A percentile compares a stretch with the other conserved stretches of the same genome.
phyloP scores from a whole-genome alignment of 1,140 invertebrate genomes.

The Orius insidiosus region DNA sequence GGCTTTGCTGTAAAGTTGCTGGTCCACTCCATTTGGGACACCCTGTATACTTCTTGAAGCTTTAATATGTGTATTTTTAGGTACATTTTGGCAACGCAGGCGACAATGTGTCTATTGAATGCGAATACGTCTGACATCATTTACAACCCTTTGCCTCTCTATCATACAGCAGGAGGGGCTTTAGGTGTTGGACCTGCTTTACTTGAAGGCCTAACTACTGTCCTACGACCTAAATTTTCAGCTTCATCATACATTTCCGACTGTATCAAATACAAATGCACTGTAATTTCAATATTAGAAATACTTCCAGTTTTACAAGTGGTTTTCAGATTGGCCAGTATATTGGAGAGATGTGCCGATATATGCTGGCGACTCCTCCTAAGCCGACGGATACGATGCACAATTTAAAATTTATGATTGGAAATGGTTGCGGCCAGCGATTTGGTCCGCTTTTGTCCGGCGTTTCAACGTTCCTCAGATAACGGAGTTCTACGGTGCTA shows the following conservation, averaged over 20 bases:
- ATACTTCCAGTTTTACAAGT: neutral
- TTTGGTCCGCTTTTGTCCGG: constrained; percentile 31
- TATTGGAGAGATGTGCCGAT: constrained; percentile 66
- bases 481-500: constrained; percentile 57
- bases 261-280: constrained; percentile 52
- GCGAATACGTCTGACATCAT: constrained; percentile 27
- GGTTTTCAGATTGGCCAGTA: constrained; percentile 45
- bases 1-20: too few relatives aligned
- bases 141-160: constrained; percentile 49
- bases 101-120: constrained; percentile 27
- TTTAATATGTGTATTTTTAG: constrained; percentile 22
- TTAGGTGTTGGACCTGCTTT: constrained; percentile 42
- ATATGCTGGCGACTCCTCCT: constrained; percentile 44
- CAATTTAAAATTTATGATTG: constrained; percentile 29
- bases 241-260: constrained; percentile 58
- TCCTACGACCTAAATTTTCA: constrained; percentile 54
- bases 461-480: constrained; percentile 45
- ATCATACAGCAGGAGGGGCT: constrained; percentile 48
- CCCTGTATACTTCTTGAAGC: too few relatives aligned
- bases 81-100: constrained; percentile 27
- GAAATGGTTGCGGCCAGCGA: constrained; percentile 29
- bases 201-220: constrained; percentile 39
- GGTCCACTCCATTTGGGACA: too few relatives aligned
- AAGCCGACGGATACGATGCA: constrained; percentile 29
- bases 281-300: constrained; percentile 30